Percentiles rank a stretch among this genome's conserved stretches.
Conservation (phyloP, 1,140 invertebrate species). For the Drosophila lacteicornis region DNA sequence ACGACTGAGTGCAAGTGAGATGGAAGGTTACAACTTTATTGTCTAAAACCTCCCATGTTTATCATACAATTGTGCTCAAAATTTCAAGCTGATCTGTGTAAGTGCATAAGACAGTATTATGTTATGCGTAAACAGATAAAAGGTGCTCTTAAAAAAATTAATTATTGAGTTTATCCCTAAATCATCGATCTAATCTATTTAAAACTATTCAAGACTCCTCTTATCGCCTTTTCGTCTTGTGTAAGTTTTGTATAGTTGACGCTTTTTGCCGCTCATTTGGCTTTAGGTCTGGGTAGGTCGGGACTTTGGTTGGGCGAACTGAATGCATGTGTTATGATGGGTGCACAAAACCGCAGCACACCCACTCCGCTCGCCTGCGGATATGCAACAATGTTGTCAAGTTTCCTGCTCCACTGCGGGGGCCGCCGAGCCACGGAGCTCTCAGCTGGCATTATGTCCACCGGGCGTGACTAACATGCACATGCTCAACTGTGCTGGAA, state of each 20-base stretch:
- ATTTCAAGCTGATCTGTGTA: too few species aligned
- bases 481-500: constrained; percentile 80
- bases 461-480: constrained; percentile 79
- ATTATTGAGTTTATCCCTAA: too few species aligned
- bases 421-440: constrained; percentile 12
- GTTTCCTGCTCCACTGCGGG: constrained; percentile 50
- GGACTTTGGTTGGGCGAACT: background rate
- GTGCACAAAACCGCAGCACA: constrained; percentile 40
- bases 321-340: constrained; percentile 38
- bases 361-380: constrained; percentile 53
- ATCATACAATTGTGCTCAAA: too few species aligned
- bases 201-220: too few species aligned
- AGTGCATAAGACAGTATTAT: too few species aligned
- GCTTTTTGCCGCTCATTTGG: constrained; percentile 44
- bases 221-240: constrained; percentile 20
- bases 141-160: too few species aligned
- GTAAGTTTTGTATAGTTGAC: constrained; percentile 10
- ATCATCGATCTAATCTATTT: too few species aligned
- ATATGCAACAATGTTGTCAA: constrained; percentile 80
- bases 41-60: too few species aligned
- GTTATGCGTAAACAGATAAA: too few species aligned
- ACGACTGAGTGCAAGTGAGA: too few species aligned
- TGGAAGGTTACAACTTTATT: too few species aligned
- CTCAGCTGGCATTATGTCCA: constrained; percentile 71
- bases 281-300: background rate